Conservation (phyloP, 2,113 vertebrate genomes). For the Platanista minor region DNA sequence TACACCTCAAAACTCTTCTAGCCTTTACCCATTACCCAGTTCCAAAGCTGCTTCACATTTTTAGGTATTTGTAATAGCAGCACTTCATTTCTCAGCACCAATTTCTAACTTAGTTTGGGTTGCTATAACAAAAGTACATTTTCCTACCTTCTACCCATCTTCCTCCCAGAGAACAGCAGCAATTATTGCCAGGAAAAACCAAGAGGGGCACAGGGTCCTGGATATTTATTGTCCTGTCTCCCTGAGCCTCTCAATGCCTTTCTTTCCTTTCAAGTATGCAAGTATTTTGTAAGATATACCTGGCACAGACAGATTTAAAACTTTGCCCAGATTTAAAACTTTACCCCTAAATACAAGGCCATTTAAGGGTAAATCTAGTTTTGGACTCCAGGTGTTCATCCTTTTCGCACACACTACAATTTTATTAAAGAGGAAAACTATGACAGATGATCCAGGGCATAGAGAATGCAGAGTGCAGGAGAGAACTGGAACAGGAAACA, state of each 20-base stretch:
- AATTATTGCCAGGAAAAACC: neutral
- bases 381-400: neutral
- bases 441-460: neutral
- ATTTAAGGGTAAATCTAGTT: neutral
- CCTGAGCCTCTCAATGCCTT: neutral
- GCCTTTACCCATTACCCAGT: neutral
- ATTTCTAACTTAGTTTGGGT: neutral
- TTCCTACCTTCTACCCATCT: neutral
- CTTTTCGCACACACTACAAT: neutral
- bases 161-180: neutral
- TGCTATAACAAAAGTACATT: neutral
- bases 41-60: neutral
- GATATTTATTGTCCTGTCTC: neutral
- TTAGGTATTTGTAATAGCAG: neutral
- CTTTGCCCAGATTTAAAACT: neutral
- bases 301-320: neutral
- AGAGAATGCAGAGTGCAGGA: neutral
- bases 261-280: neutral
- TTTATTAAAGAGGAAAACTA: neutral
- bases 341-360: neutral
- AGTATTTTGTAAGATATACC: neutral
- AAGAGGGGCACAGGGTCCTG: accelerated
- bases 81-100: neutral
- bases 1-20: neutral
- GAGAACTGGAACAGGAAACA: neutral